A percentile compares a stretch with the other conserved stretches of the same genome.
phyloP scores from a whole-genome alignment of 2,113 vertebrate species.

The Sterrhoptilus dennistouni region DNA sequence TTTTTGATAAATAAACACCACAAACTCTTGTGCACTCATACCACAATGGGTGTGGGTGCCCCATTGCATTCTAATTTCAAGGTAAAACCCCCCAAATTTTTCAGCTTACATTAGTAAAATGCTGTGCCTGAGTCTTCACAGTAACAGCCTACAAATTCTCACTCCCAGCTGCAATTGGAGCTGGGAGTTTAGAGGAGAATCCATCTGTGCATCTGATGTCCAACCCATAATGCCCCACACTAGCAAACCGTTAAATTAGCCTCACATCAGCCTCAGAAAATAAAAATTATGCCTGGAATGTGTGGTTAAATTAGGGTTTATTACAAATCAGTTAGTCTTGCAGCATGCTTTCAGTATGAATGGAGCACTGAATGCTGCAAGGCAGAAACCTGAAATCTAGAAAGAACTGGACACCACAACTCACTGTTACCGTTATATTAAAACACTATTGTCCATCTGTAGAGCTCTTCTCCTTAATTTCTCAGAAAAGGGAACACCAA shows the following conservation, averaged over 20 bases:
- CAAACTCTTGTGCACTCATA: not conserved
- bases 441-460: not conserved
- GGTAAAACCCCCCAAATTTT: not conserved
- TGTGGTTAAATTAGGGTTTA: not conserved
- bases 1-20: not conserved
- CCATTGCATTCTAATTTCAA: not conserved
- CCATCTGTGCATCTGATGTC: not conserved
- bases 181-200: not conserved
- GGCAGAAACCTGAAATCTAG: not conserved
- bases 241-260: not conserved
- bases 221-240: not conserved
- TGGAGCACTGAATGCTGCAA: not conserved
- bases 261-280: not conserved
- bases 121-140: not conserved
- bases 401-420: not conserved
- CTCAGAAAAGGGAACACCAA: not conserved
- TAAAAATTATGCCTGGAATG: not conserved
- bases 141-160: not conserved
- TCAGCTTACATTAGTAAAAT: not conserved
- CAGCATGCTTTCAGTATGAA: not conserved
- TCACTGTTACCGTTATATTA: rapidly evolving
- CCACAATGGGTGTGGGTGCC: not conserved
- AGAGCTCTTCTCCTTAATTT: not conserved
- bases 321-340: not conserved
- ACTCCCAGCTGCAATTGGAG: not conserved